Percentiles rank a stretch among this genome's conserved stretches.
phyloP scores from a whole-genome alignment of 2,797 vertebrate species.

The Sebastes glaucus region DNA sequence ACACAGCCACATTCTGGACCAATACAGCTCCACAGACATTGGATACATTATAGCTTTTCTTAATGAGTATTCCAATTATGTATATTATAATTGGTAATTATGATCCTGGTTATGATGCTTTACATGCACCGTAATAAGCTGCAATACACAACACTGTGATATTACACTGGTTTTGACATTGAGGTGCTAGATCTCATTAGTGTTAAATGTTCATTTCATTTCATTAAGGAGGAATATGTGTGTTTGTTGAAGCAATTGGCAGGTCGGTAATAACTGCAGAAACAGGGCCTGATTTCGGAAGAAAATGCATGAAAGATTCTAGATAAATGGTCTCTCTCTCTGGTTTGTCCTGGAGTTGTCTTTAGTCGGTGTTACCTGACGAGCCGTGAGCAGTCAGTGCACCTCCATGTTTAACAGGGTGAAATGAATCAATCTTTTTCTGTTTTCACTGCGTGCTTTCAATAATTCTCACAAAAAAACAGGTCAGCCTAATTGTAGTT shows the following conservation, averaged over 20 bases:
- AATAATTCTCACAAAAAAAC: not conserved
- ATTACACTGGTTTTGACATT: conserved; percentile 31
- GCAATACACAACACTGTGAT: conserved; percentile 16
- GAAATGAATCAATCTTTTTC: conserved; percentile 21
- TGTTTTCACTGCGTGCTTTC: conserved; percentile 10
- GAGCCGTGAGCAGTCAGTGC: not conserved
- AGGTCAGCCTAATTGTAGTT: not conserved
- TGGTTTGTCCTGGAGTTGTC: not conserved
- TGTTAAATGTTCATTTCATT: conserved; percentile 23
- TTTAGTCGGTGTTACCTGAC: not conserved
- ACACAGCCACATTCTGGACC: not conserved
- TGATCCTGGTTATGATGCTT: conserved; percentile 18
- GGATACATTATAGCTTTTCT: conserved; percentile 8
- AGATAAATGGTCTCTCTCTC: not conserved
- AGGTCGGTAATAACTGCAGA: conserved; percentile 3
- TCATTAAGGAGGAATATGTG: conserved; percentile 8
- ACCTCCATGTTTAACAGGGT: not conserved
- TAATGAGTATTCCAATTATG: conserved; percentile 28
- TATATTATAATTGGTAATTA: conserved; percentile 22
- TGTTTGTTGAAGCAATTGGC: not conserved
- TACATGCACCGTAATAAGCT: conserved; percentile 9
- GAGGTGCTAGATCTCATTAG: conserved; percentile 13
- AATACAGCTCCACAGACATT: not conserved
- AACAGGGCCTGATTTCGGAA: not conserved
- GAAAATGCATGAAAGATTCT: not conserved